These are phyloP conservation scores for Megaleporinus macrocephalus DNA, from an alignment of 2,113 vertebrate genomes.

Conservation along the genomic window DNA sequence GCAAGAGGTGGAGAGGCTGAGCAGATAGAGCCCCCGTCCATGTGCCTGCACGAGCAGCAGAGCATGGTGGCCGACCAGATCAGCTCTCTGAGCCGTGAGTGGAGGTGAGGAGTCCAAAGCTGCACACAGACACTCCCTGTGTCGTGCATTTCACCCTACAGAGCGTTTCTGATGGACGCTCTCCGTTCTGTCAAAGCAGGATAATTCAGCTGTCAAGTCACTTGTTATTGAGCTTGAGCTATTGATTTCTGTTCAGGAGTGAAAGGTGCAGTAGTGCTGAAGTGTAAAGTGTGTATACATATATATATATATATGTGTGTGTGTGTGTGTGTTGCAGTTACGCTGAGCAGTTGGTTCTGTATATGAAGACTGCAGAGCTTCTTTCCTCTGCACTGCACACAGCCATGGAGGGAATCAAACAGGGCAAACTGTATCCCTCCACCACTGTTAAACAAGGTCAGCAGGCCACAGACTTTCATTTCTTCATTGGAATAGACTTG, in stretches of 20 bases:
- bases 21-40: conserved; percentile 57
- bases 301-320: conserved; percentile 40
- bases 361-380: conserved; percentile 92
- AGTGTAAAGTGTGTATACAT: neutral
- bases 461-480: conserved; percentile 6
- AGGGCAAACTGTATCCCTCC: conserved; percentile 91
- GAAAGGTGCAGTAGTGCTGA: neutral
- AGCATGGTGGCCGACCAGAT: conserved; percentile 95
- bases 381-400: conserved; percentile 87
- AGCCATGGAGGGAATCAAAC: conserved; percentile 88
- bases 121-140: neutral
- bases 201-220: too few species aligned
- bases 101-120: conserved; percentile 83
- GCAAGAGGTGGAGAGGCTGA: conserved; percentile 75
- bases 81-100: conserved; percentile 92
- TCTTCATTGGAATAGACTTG: neutral
- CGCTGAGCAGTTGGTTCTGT: conserved; percentile 93
- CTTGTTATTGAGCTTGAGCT: too few species aligned
- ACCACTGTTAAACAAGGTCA: conserved; percentile 93
- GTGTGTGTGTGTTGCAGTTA: conserved; percentile 76
- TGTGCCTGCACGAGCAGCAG: conserved; percentile 84
- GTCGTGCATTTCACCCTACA: neutral
- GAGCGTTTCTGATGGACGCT: neutral
- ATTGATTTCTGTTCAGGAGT: neutral
- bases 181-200: too few species aligned